Percentiles rank a stretch among this genome's conserved stretches.
These are phyloP conservation scores for Himalopsyche tibetana DNA, from an alignment of 2,888 invertebrate species.

Conservation along the genomic window DNA sequence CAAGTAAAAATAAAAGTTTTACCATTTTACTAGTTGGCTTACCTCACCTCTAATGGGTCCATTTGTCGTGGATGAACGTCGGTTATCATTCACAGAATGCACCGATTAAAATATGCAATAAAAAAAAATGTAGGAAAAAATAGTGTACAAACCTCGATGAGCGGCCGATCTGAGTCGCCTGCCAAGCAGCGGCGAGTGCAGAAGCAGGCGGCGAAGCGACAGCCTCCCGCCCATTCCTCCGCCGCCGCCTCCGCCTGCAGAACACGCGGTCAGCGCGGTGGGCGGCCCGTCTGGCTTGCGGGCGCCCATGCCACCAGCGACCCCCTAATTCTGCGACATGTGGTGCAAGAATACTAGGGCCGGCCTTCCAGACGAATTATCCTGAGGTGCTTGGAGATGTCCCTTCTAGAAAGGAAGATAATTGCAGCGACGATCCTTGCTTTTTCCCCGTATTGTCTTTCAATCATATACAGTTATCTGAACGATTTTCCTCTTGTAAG, in stretches of 20 bases:
- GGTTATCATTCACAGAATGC: too few species aligned
- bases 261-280: conserved; percentile 68
- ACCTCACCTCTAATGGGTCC: too few species aligned
- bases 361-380: not conserved
- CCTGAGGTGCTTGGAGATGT: too few species aligned
- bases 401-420: too few species aligned
- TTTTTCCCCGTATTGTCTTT: too few species aligned
- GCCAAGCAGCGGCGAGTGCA: conserved; percentile 83
- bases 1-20: too few species aligned
- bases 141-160: conserved; percentile 70
- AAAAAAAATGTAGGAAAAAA: not conserved
- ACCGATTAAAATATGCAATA: too few species aligned
- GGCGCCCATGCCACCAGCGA: conserved; percentile 49
- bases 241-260: conserved; percentile 72
- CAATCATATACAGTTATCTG: too few species aligned
- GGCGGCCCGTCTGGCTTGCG: conserved; percentile 58
- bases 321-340: conserved; percentile 21
- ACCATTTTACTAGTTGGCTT: too few species aligned
- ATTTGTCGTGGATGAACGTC: too few species aligned
- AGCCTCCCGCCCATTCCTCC: conserved; percentile 77
- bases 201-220: conserved; percentile 82
- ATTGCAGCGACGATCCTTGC: too few species aligned
- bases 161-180: conserved; percentile 76
- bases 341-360: conserved; percentile 6
- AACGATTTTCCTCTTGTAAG: too few species aligned